Evolutionary conservation across 2,113 vertebrate genomes (phyloP).

Genomic region (Otocyon megalotis): DNA sequence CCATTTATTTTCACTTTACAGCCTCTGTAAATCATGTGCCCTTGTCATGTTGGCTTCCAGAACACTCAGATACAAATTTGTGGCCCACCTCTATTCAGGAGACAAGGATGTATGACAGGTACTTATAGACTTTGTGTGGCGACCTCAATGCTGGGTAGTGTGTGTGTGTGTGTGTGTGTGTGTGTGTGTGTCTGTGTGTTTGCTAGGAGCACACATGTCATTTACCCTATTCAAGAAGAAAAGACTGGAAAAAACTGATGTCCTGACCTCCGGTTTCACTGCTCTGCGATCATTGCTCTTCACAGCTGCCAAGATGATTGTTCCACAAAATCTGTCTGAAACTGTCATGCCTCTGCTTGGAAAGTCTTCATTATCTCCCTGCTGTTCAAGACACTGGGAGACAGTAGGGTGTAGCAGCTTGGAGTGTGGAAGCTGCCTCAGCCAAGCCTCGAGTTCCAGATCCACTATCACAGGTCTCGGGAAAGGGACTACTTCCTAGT

Average conservation of each 20-base stretch:
- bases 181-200: not conserved
- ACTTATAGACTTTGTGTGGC: not conserved
- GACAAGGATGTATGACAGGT: accelerated
- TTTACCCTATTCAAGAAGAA: not conserved
- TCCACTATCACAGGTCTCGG: accelerated
- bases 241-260: not conserved
- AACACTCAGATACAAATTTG: not conserved
- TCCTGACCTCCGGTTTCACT: not conserved
- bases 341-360: not conserved
- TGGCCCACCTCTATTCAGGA: not conserved
- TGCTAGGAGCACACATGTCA: not conserved
- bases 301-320: not conserved
- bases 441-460: not conserved
- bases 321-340: not conserved
- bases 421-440: not conserved
- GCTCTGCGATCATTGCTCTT: not conserved
- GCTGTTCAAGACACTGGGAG: not conserved
- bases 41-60: not conserved
- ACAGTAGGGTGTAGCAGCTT: not conserved
- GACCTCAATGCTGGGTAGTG: not conserved
- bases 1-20: not conserved
- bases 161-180: not conserved
- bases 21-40: not conserved
- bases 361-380: not conserved
- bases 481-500: not conserved